These are phyloP conservation scores for Leptoteleia sp. DNA, from an alignment of 1,140 invertebrate species.

Conservation along the genomic window DNA sequence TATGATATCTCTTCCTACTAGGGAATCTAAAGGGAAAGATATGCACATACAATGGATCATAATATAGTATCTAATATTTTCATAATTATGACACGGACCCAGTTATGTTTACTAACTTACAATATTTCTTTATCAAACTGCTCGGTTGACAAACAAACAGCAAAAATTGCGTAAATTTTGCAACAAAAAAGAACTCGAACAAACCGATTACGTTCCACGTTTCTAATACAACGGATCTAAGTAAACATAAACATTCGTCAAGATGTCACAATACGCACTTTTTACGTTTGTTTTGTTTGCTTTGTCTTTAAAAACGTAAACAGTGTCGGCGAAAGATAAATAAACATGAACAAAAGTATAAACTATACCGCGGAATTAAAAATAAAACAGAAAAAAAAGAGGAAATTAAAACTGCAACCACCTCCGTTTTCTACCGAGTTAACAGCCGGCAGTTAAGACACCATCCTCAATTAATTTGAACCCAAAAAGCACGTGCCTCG, in stretches of 20 bases:
- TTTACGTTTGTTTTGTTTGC: conserved; percentile 28
- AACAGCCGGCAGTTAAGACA: conserved; percentile 1
- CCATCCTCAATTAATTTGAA: conserved; percentile 2
- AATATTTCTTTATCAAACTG: no score
- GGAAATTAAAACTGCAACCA: no score
- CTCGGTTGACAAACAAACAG: no score
- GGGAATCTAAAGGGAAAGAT: no score
- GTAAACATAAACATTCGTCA: conserved; percentile 28
- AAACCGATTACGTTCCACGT: conserved; percentile 14
- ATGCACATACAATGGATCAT: no score
- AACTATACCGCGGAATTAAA: conserved; percentile 4
- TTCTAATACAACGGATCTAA: neutral
- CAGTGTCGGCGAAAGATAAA: conserved; percentile 24
- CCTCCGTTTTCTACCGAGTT: no score
- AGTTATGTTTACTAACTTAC: no score
- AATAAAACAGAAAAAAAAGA: no score
- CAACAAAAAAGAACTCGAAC: neutral
- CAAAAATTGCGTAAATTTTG: neutral
- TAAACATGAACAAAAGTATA: conserved; percentile 22
- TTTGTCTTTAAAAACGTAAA: conserved; percentile 23
- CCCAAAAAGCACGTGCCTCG: conserved; percentile 5
- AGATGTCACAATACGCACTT: conserved; percentile 29
- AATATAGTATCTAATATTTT: no score
- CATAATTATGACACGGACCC: no score
- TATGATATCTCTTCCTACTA: no score